A percentile compares a stretch with the other conserved stretches of the same genome.
These are phyloP conservation scores for Calliphora vicina DNA, from an alignment of 1,140 invertebrate genomes.

Conservation along the genomic window DNA sequence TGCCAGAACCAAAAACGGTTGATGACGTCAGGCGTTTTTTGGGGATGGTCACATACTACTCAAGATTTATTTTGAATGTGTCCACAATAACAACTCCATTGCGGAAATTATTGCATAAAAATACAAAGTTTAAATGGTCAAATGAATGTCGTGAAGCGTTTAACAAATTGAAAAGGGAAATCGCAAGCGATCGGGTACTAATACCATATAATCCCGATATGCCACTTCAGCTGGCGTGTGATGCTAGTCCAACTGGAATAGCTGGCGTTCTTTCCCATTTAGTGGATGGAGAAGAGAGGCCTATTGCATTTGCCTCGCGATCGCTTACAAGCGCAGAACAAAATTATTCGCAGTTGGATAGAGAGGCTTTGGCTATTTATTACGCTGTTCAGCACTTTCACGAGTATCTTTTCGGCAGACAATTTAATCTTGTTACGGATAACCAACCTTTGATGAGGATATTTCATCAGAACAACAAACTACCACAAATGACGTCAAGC, in stretches of 20 bases:
- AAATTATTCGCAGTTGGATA: constrained; percentile 42
- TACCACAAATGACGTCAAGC: constrained; percentile 20
- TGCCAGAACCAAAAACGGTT: too few relatives aligned
- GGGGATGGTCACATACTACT: too few relatives aligned
- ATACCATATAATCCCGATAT: background rate
- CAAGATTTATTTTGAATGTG: too few relatives aligned
- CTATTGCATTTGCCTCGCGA: background rate
- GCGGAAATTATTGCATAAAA: too few relatives aligned
- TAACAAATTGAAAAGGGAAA: constrained; percentile 18
- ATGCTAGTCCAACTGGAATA: constrained; percentile 14
- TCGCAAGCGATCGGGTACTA: background rate
- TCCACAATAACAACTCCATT: too few relatives aligned
- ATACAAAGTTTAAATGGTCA: too few relatives aligned
- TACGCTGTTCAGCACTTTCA: constrained; percentile 59
- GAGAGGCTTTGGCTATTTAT: constrained; percentile 63
- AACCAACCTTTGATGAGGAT: constrained; percentile 24
- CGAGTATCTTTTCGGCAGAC: constrained; percentile 52
- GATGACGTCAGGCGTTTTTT: too few relatives aligned
- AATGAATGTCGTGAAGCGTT: background rate
- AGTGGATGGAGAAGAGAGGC: background rate
- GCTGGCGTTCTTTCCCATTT: background rate
- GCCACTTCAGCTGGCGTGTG: background rate
- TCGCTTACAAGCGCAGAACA: constrained; percentile 31
- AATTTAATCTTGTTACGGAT: constrained; percentile 50
- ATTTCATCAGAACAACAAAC: constrained; percentile 23